Percentiles rank a stretch among this genome's conserved stretches.
Evolutionary conservation across 2,797 vertebrate genomes (phyloP).

Genomic region (Synanceia verrucosa): DNA sequence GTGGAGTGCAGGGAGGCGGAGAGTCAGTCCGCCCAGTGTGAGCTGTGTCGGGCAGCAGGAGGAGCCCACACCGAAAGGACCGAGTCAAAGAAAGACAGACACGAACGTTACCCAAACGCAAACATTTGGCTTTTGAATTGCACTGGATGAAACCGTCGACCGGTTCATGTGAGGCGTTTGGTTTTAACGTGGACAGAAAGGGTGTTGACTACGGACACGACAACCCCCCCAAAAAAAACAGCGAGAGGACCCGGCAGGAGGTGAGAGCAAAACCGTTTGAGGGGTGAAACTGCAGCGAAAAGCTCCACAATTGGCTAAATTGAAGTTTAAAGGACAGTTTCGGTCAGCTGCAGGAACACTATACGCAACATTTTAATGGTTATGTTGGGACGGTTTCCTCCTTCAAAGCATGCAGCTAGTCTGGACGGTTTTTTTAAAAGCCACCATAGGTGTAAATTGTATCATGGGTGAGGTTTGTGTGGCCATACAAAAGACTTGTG

Average conservation of each 20-base stretch:
- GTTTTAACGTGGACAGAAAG: slow-evolving; percentile 14
- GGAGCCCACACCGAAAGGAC: slow-evolving; percentile 65
- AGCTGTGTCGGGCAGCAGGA: slow-evolving; percentile 75
- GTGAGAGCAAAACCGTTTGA: slow-evolving; percentile 61
- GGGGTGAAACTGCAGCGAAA: slow-evolving; percentile 58
- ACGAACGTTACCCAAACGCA: slow-evolving; percentile 23
- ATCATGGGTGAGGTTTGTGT: slow-evolving; percentile 74
- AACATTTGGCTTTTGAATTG: background rate
- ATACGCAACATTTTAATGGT: background rate
- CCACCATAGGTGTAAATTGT: slow-evolving; percentile 55
- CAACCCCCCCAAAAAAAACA: slow-evolving; percentile 2
- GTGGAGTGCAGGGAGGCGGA: slow-evolving; percentile 74
- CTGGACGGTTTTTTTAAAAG: slow-evolving; percentile 5
- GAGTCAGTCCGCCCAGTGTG: slow-evolving; percentile 66
- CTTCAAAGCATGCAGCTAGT: slow-evolving; percentile 8
- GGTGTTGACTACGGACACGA: slow-evolving; percentile 36
- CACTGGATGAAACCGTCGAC: slow-evolving; percentile 1
- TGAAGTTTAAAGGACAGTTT: slow-evolving; percentile 62
- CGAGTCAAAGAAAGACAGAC: slow-evolving; percentile 63
- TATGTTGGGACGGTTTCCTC: background rate
- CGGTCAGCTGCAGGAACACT: background rate
- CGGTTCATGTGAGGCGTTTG: background rate
- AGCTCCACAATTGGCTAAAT: slow-evolving; percentile 45
- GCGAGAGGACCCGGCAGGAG: slow-evolving; percentile 51
- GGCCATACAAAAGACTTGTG: slow-evolving; percentile 66